Evolutionary conservation across 1,140 invertebrate species (phyloP), one percentile per base, ranked within the genome.

Genomic region (Trachelipus rathkii): DNA sequence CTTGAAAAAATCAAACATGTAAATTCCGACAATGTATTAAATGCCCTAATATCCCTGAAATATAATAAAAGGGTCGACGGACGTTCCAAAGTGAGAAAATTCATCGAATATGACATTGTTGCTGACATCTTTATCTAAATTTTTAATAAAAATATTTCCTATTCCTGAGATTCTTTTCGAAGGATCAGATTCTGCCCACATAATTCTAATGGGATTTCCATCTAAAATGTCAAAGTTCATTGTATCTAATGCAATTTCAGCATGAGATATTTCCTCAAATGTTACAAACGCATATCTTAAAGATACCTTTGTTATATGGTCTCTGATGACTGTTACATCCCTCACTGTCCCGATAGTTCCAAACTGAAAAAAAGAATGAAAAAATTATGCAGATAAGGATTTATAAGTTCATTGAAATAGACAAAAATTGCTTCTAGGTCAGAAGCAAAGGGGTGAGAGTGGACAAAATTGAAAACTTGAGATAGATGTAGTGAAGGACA

Each of bases 51-150:
- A n/a, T n/a, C n/a, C n/a, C n/a, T n/a, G n/a, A n/a, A n/a, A n/a
- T n/a, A n/a, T n/a, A n/a, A n/a, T n/a, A n/a, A n/a, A n/a, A n/a
- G n/a, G n/a, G n/a, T n/a, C n/a, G n/a, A n/a, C n/a, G n/a, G n/a
- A n/a, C n/a, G n/a, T n/a, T n/a, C 98, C 98, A 87, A 99, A 99
- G 77, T 96, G 96, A 69, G 96, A 97, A 86, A 99, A 99, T 44
- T 98, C 99, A 87, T 99, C 97, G 86, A 98, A 99, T 90, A 99
- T 96, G 72, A 96, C 95, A 86, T 99, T 99, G 88, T 99, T 99
- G 88, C 99, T 97, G 86, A 99, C 99, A 79, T 90, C 92, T 86
- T 96, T 98, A n/a, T n/a, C n/a, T n/a, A n/a, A n/a, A n/a, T n/a
- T n/a, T n/a, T n/a, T n/a, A n/a, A n/a, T n/a, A n/a, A 99, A 99